phyloP scores from a whole-genome alignment of 2,888 invertebrate species.

The Hyposoter dolosus region DNA sequence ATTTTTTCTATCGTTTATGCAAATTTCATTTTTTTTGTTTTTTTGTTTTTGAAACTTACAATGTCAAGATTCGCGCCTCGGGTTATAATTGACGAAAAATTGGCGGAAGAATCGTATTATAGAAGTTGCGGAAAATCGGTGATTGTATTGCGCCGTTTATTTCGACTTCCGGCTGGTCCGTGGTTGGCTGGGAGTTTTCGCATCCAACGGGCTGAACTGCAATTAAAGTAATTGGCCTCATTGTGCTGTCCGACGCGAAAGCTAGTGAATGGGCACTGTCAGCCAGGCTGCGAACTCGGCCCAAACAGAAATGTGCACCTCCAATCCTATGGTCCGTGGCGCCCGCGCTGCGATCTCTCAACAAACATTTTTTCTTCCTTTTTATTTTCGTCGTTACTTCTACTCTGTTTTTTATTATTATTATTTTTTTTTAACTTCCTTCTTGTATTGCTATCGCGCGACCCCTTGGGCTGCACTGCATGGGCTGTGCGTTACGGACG shows the following conservation, averaged over 20 bases:
- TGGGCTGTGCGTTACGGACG: slow-evolving; percentile 47
- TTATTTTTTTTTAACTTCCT: slow-evolving; percentile 27
- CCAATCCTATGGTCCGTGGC: slow-evolving; percentile 71
- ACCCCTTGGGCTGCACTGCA: slow-evolving; percentile 51
- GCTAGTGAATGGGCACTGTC: slow-evolving; percentile 78
- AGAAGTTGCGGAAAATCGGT: slow-evolving; percentile 74
- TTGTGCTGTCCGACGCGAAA: slow-evolving; percentile 81
- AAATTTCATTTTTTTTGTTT: not conserved
- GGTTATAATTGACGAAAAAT: slow-evolving; percentile 71
- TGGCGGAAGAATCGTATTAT: slow-evolving; percentile 76
- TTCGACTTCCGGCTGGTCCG: slow-evolving; percentile 78
- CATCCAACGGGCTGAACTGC: slow-evolving; percentile 78
- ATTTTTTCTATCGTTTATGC: not conserved
- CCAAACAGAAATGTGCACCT: slow-evolving; percentile 73
- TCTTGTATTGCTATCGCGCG: slow-evolving; percentile 48
- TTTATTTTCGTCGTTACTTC: slow-evolving; percentile 54
- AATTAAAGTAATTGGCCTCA: slow-evolving; percentile 83
- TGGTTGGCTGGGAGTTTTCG: slow-evolving; percentile 79
- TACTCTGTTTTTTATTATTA: slow-evolving; percentile 2
- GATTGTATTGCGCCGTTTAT: slow-evolving; percentile 80
- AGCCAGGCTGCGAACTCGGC: slow-evolving; percentile 70
- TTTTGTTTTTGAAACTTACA: not conserved
- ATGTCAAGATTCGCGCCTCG: slow-evolving; percentile 54
- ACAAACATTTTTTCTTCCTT: slow-evolving; percentile 63
- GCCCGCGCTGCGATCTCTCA: slow-evolving; percentile 66